Base-by-base conservation (phyloP, 2,113 vertebrate species). In the Climacteris rufus region DNA sequence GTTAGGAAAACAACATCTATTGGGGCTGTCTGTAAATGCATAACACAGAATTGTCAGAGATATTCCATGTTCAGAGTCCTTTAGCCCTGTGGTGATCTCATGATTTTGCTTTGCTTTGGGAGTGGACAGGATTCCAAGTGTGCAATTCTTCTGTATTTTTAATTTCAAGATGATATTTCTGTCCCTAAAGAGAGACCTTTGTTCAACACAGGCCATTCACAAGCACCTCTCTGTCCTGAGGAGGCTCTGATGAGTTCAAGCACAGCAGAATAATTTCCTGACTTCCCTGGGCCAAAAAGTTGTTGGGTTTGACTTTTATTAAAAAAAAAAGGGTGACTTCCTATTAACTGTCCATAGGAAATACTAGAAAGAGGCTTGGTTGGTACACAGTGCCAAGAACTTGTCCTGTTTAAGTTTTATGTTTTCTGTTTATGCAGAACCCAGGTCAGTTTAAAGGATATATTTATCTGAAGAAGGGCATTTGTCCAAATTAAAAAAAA, bases 71-170 rank as follows among this genome's bases (percentile, higher is more conserved):
- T 19, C 65, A 37, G 37, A 49, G 59, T 7, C 40, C 65, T 69
- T 63, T 24, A 37, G 22, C 15, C 19, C 61, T 3, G 0, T 6
- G 24, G 21, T 37, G 23, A 27, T 57, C 30, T 30, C 28, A 0
- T 13, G 59, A 13, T 24, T 2, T 5, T 25, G 14, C 63, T 45
- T 1, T 27, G 61, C 44, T 63, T 15, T 9, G 33, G 30, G 56
- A 69, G 18, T 1, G 10, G 25, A 16, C 5, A 6, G 47, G 9
- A 21, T 54, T 74, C 89, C 40, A 31, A 30, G 19, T 5, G 13
- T 25, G 45, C 15, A 6, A 2, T 74, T 57, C 21, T 76, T 39
- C 30, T 27, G 0, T 37, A 6, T 11, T 83, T 88, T 80, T n/a
- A 8, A 57, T 81, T 70, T 89, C 1, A 3, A 61, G 54, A 11